Base-by-base conservation (phyloP, 2,797 vertebrate species). In the Dendrocincla fuliginosa region DNA sequence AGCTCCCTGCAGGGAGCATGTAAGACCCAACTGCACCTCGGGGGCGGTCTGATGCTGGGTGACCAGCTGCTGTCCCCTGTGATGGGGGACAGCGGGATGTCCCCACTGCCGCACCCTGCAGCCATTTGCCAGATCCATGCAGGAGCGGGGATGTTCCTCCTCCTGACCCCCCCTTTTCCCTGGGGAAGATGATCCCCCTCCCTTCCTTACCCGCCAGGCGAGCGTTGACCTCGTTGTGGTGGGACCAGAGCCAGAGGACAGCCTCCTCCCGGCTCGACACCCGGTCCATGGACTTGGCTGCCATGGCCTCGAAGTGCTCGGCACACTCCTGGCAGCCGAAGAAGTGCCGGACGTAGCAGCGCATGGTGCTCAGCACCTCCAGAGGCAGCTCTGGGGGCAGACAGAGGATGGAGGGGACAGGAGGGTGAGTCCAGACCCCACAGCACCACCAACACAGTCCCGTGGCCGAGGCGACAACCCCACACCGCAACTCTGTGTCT, bases 221-320 rank as follows among this genome's bases (percentile, higher is more conserved):
- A 93, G 98, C 98, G 20, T 99, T 99, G 96, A 99, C 99, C 1
- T 27, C 91, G 75, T 99, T 99, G 98, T 99, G 99, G 67, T 97
- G 97, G 8, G 97, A 97, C 99, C 99, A 99, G 86, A 99, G 97
- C 99, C 99, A 99, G 67, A 98, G 96, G 5, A 98, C 70, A 0
- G 99, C 98, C 1, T 73, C 63, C 1, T 97, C 56, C 30, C 93
- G 73, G 4, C 96, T 94, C 1, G 22, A 37, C 94, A 99, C 98
- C 13, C 8, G 61, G 42, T 64, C 8, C 98, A 99, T 95, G 88
- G 98, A 98, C 64, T 98, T 96, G 1, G 74, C 74, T 0, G 98
- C 99, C 99, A 99, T 99, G 95, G 91, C 96, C 96, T 99, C 98
- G 0, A 99, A 99, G 97, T 99, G 99, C 42, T 87, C 27, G 0